Conservation (phyloP, 1,140 invertebrate genomes). For the Drosophila melanogaster region Release_6_plus_ISO1_MT NT_033777.3:8439001-8439500, state of each 20-base stretch:
- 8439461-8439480: conserved; percentile 7
- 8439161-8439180: conserved; percentile 41
- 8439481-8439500: conserved; percentile 32
- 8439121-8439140: conserved; percentile 50
- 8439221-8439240: conserved; percentile 40
- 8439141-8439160: conserved; percentile 58
- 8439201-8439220: conserved; percentile 58
- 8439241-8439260: conserved; percentile 52
- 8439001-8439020: conserved; percentile 74
- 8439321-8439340: background rate
- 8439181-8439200: conserved; percentile 61
- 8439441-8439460: background rate
- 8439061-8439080: conserved; percentile 54
- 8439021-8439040: conserved; percentile 40
- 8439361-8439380: conserved; percentile 2
- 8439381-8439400: background rate
- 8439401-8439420: conserved; percentile 50
- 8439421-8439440: conserved; percentile 39
- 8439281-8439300: conserved; percentile 27
- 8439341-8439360: background rate
- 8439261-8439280: conserved; percentile 17
- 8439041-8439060: conserved; percentile 54
- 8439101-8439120: conserved; percentile 56
- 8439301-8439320: conserved; percentile 23
- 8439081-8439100: background rate